Percentiles rank a stretch among this genome's conserved stretches.
Conservation (phyloP, 1,140 invertebrate genomes). For the Phthorimaea operculella region DNA sequence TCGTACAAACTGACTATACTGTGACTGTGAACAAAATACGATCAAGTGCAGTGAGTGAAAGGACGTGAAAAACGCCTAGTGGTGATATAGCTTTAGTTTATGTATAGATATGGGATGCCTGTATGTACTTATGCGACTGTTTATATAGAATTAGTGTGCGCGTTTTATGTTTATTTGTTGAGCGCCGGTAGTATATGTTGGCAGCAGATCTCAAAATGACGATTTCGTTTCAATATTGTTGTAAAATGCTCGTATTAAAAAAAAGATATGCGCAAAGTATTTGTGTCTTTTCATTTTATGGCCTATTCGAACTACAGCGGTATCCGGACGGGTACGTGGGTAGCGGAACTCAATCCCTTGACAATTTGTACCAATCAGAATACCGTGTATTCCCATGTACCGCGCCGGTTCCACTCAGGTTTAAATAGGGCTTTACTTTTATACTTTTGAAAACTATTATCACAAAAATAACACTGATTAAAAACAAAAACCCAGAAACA, state of each 20-base stretch:
- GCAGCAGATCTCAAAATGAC: conserved; percentile 66
- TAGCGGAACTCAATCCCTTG: no score
- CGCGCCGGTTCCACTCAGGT: no score
- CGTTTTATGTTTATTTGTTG: conserved; percentile 66
- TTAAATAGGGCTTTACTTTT: no score
- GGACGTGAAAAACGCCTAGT: conserved; percentile 41
- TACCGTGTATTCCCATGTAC: no score
- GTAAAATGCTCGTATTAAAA: conserved; percentile 68
- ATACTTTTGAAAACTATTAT: no score
- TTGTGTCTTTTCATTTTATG: conserved; percentile 30
- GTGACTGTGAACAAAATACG: conserved; percentile 34
- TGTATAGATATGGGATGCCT: conserved; percentile 61
- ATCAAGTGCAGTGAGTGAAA: conserved; percentile 44
- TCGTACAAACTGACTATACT: conserved; percentile 3
- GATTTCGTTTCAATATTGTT: conserved; percentile 68
- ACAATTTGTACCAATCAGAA: no score
- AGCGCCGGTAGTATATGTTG: conserved; percentile 66
- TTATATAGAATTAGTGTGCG: conserved; percentile 67
- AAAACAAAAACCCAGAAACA: no score
- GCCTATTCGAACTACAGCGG: no score
- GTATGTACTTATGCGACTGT: conserved; percentile 67
- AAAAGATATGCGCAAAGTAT: conserved; percentile 64
- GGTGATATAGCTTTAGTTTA: conserved; percentile 66
- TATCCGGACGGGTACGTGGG: no score
- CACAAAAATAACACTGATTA: no score